Evolutionary conservation across 2,888 invertebrate species (phyloP), one percentile per base, ranked within the genome.

Genomic region (Hirtodrosophila trivittata): DNA sequence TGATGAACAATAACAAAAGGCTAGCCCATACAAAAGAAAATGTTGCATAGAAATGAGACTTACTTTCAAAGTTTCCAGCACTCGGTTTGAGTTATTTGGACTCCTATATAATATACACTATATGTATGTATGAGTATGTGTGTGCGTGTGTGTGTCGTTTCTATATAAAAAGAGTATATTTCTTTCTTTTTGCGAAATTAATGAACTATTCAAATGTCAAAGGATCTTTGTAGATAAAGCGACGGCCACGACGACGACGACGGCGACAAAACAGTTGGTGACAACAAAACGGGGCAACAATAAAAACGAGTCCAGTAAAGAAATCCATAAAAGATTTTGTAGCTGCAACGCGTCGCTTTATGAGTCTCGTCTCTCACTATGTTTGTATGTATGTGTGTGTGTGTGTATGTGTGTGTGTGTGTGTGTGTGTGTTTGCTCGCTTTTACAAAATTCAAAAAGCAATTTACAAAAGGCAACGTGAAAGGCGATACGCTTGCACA

Each of bases 131-230:
- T 52, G 46, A 42, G 42, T 25, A 26, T 43, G 32, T 47, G 42
- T 55, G 47, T 41, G 50, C 38, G 39, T 39, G 43, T 49, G 26
- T 28, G 14, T 39, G 21, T 25, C 9, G 25, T 21, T 8, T 26
- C 21, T 32, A 30, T n/a, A 28, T 33, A 41, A 3, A 39, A 50
- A 60, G 30, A 50, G 37, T 55, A 56, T 74, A 51, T 81, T 68
- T 85, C 64, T 85, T 83, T 86, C 75, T 81, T 58, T 63, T 73
- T 75, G 86, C 80, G 83, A 80, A 86, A 82, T 86, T 82, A 82
- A 82, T 82, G 82, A 82, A 82, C 82, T 82, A 82, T 82, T 82
- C 86, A 82, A 86, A 82, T 82, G 86, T 86, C 82, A 82, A 86
- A 82, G 82, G 82, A 86, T 86, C 87, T 72, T 69, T 66, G 78